A percentile compares a stretch with the other conserved stretches of the same genome.
Evolutionary conservation across 2,797 vertebrate species (phyloP).

Genomic region (Siniperca undulata): DNA sequence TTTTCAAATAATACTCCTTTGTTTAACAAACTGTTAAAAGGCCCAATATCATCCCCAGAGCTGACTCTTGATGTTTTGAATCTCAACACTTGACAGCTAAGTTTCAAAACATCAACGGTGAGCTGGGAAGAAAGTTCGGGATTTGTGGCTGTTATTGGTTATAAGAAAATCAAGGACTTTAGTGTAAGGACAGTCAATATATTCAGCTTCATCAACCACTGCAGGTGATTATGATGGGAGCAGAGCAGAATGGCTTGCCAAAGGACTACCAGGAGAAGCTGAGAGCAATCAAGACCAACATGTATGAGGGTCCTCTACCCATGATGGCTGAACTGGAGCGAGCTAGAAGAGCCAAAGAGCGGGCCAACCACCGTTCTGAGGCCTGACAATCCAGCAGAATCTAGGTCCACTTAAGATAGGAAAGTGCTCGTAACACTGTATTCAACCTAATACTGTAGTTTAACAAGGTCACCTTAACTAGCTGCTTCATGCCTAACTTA

Average conservation of each 20-base stretch:
- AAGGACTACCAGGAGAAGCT: slow-evolving; percentile 91
- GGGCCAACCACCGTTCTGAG: slow-evolving; percentile 42
- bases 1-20: no score
- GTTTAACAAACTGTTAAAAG: no score
- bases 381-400: slow-evolving; percentile 28
- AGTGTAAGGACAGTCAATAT: neutral
- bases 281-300: slow-evolving; percentile 89
- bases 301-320: slow-evolving; percentile 86
- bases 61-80: no score
- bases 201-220: slow-evolving; percentile 11
- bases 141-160: neutral
- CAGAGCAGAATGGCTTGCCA: slow-evolving; percentile 91
- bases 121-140: neutral
- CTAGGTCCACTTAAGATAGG: slow-evolving; percentile 11
- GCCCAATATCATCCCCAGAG: no score
- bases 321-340: slow-evolving; percentile 90
- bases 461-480: neutral
- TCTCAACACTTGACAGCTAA: neutral
- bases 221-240: slow-evolving; percentile 93
- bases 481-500: neutral
- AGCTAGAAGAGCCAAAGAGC: slow-evolving; percentile 74
- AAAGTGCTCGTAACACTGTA: neutral
- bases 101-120: neutral
- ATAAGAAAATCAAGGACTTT: neutral
- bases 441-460: slow-evolving; percentile 3